Base-by-base conservation (phyloP, 2,113 vertebrate genomes). In the Sterna hirundo region DNA sequence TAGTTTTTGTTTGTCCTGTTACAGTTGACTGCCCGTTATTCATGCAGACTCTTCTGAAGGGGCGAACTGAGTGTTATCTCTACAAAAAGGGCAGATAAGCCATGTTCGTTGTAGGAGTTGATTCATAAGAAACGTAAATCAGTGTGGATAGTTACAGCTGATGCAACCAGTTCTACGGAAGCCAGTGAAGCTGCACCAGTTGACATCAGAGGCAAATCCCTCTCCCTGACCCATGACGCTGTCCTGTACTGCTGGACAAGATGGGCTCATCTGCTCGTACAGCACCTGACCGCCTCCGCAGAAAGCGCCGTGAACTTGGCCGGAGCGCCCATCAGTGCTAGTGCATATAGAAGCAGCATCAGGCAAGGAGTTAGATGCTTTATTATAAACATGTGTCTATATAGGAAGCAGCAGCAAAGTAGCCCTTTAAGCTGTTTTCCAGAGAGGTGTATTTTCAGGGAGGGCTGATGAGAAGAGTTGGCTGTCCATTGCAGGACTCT, bases 251-350 rank as follows among this genome's bases (percentile, higher is more conserved):
- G 3, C 42, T 52, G 62, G 61, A 29, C 6, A 6, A 79, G 44
- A 54, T 76, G 51, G 83, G 40, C 58, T 86, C 5, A 0, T 36
- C 60, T 36, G 27, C 10, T 51, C 2, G 40, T 22, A 1, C 16
- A 46, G 40, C 10, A 3, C 38, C 46, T 5, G 4, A 3, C 40
- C 1, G 2, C 46, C 74, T 58, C 57, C 2, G 4, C 69, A 54
- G 47, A 66, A 82, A 40, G 36, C 44, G 7, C 6, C 0, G 2
- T 38, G 16, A 46, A 23, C 27, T 61, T 40, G 11, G 22, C 32
- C 0, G 0, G 36, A 21, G 47, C 1, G 0, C n/a, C 38, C 7
- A 3, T 36, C 22, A 21, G 20, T 61, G 26, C 23, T 38, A 52
- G 15, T 0, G 2, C 36, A 46, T 14, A 19, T 60, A 29, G 70